Evolutionary conservation across 1,140 invertebrate genomes (phyloP).

Genomic region (Saxidomus purpurata): DNA sequence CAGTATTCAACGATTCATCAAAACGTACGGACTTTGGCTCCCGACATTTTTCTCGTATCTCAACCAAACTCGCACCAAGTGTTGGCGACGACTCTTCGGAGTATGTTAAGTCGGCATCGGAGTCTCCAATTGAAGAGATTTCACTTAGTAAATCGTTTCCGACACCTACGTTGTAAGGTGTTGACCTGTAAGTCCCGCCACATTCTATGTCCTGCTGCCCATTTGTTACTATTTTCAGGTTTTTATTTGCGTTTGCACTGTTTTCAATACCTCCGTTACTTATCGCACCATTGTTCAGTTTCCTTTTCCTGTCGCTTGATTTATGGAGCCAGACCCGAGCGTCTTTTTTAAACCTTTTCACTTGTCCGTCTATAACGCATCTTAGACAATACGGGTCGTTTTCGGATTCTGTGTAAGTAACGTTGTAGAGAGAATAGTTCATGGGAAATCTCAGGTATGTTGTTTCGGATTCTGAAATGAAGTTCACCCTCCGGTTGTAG

Average conservation of each 20-base stretch:
- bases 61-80: not conserved
- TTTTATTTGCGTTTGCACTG: not conserved
- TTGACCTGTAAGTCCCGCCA: not conserved
- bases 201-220: not conserved
- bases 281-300: not conserved
- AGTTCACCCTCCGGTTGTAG: slow-evolving; percentile 22
- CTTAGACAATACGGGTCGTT: slow-evolving; percentile 37
- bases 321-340: slow-evolving; percentile 45
- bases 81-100: slow-evolving; percentile 31
- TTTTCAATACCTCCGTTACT: not conserved
- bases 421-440: slow-evolving; percentile 42
- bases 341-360: slow-evolving; percentile 39
- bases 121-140: slow-evolving; percentile 25
- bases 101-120: slow-evolving; percentile 38
- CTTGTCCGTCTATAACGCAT: slow-evolving; percentile 23
- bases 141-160: not conserved
- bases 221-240: slow-evolving; percentile 13
- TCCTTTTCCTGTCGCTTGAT: slow-evolving; percentile 44
- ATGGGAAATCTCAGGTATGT: slow-evolving; percentile 13
- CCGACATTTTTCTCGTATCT: not conserved
- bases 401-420: slow-evolving; percentile 19
- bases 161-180: not conserved
- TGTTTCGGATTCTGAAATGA: not conserved
- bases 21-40: slow-evolving; percentile 15
- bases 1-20: not conserved